These are phyloP conservation scores for Halcyon senegalensis DNA, from an alignment of 2,113 vertebrate species.

Conservation along the genomic window DNA sequence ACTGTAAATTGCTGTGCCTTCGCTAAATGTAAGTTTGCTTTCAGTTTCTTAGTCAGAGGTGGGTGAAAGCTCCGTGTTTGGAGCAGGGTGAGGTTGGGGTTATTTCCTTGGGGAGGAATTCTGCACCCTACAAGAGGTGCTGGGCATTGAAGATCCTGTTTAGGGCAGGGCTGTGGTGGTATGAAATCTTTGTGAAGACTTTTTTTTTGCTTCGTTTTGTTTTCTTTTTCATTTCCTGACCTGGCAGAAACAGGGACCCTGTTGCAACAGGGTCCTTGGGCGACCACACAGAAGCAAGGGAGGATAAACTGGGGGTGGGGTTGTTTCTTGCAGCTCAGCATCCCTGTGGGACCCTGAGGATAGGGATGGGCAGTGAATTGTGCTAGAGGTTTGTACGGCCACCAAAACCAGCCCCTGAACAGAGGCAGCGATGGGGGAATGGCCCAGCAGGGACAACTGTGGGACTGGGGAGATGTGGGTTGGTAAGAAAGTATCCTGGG, in stretches of 20 bases:
- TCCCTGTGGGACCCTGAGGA: not conserved
- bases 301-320: not conserved
- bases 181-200: not conserved
- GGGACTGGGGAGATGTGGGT: not conserved
- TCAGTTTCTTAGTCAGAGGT: not conserved
- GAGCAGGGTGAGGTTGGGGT: not conserved
- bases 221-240: not conserved
- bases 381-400: accelerated
- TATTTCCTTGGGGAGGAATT: not conserved
- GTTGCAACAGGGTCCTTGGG: not conserved
- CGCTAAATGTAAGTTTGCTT: not conserved
- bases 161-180: accelerated
- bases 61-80: no score
- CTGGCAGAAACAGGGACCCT: not conserved
- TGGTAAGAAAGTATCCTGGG: not conserved
- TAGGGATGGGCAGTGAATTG: accelerated
- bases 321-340: not conserved
- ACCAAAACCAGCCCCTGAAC: not conserved
- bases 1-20: accelerated
- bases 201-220: no score
- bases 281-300: accelerated
- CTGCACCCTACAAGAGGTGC: accelerated
- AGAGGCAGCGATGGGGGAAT: accelerated
- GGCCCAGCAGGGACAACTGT: not conserved
- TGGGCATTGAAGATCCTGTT: not conserved